Percentiles rank a stretch among this genome's conserved stretches.
These are phyloP conservation scores for Drosophila neotestacea DNA, from an alignment of 2,888 invertebrate species.

Conservation along the genomic window DNA sequence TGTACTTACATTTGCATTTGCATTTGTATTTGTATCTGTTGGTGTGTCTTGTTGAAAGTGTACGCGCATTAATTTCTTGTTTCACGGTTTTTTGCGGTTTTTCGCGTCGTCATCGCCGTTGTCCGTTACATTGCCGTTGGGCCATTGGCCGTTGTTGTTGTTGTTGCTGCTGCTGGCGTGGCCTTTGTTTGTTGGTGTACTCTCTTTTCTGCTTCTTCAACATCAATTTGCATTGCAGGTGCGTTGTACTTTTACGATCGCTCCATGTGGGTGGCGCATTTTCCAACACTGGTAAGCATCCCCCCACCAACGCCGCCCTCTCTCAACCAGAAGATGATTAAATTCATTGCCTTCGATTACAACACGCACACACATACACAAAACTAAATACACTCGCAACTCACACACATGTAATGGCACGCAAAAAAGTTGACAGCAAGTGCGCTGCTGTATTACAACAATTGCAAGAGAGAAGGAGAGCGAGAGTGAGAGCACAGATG, in stretches of 20 bases:
- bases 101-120: slow-evolving; percentile 54
- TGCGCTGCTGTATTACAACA: slow-evolving; percentile 62
- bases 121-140: slow-evolving; percentile 63
- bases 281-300: slow-evolving; percentile 71
- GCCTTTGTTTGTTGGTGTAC: slow-evolving; percentile 43
- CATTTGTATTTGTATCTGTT: slow-evolving; percentile 29
- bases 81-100: slow-evolving; percentile 56
- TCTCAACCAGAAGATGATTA: slow-evolving; percentile 50
- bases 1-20: slow-evolving; percentile 30
- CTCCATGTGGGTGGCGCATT: slow-evolving; percentile 45
- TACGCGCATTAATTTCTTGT: slow-evolving; percentile 52
- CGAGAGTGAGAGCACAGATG: slow-evolving; percentile 53
- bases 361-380: slow-evolving; percentile 38
- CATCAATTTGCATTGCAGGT: slow-evolving; percentile 58
- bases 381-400: slow-evolving; percentile 15
- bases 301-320: slow-evolving; percentile 22
- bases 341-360: slow-evolving; percentile 64
- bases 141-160: slow-evolving; percentile 47
- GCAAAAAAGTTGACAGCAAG: slow-evolving; percentile 45
- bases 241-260: slow-evolving; percentile 59
- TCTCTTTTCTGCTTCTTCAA: slow-evolving; percentile 4
- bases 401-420: slow-evolving; percentile 24
- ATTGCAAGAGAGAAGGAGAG: slow-evolving; percentile 38
- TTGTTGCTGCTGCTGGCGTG: slow-evolving; percentile 28
- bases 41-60: slow-evolving; percentile 13